A percentile compares a stretch with the other conserved stretches of the same genome.
Conservation (phyloP, 2,888 invertebrate species). For the Drosophila multiciliata region DNA sequence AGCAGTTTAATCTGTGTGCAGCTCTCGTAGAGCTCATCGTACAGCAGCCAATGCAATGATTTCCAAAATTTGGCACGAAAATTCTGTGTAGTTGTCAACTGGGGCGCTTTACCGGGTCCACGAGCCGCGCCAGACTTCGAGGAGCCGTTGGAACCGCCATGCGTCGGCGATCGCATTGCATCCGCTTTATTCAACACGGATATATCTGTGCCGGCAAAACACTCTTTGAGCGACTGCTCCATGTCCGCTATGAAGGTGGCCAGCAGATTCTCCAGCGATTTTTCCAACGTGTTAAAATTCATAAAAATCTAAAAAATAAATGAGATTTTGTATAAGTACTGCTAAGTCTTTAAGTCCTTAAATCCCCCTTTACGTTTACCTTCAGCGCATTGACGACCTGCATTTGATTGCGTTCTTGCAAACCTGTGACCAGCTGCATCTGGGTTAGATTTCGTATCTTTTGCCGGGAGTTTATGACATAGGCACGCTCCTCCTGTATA, state of each 20-base stretch:
- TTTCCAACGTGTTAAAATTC: constrained; percentile 83
- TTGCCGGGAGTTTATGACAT: constrained; percentile 89
- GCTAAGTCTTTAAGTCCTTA: neutral
- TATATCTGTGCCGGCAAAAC: constrained; percentile 84
- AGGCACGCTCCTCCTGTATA: constrained; percentile 91
- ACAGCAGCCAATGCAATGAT: constrained; percentile 94
- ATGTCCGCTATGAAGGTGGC: constrained; percentile 84
- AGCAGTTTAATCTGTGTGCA: constrained; percentile 87
- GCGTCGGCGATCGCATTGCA: constrained; percentile 78
- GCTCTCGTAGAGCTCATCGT: constrained; percentile 89
- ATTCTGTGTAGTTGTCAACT: constrained; percentile 86
- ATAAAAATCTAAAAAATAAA: constrained; percentile 82
- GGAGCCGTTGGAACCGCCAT: constrained; percentile 22
- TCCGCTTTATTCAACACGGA: constrained; percentile 86
- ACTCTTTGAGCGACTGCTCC: constrained; percentile 84
- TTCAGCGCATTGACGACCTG: constrained; percentile 89
- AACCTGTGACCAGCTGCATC: constrained; percentile 91
- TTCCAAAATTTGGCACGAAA: constrained; percentile 91
- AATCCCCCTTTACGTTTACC: constrained; percentile 81
- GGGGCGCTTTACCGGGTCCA: constrained; percentile 86
- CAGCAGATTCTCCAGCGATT: constrained; percentile 83
- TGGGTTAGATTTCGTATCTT: constrained; percentile 93
- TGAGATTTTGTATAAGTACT: neutral
- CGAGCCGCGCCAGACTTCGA: constrained; percentile 52
- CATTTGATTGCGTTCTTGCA: constrained; percentile 90